A percentile compares a stretch with the other conserved stretches of the same genome.
These are phyloP conservation scores for Stigmatopora argus DNA, from an alignment of 2,113 vertebrate genomes.

Conservation along the genomic window DNA sequence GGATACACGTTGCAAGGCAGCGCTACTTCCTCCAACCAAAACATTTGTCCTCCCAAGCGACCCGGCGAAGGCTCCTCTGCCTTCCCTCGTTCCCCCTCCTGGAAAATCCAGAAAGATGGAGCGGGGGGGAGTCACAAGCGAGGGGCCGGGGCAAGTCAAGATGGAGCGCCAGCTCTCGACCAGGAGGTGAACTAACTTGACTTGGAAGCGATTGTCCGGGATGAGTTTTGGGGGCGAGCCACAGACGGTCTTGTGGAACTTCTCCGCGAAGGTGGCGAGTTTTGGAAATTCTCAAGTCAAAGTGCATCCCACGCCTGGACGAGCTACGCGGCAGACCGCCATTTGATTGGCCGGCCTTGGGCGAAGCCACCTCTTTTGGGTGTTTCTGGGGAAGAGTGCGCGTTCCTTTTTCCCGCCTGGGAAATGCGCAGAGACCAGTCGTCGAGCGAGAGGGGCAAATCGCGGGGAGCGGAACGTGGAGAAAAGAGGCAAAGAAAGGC, in stretches of 20 bases:
- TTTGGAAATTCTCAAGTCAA: background rate
- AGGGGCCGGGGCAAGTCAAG: background rate
- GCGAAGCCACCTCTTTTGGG: constrained; percentile 4
- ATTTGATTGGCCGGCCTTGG: background rate
- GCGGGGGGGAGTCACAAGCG: background rate
- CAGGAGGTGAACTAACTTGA: background rate
- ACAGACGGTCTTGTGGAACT: too few species aligned
- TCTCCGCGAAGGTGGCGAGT: background rate
- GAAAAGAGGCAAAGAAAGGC: constrained; percentile 65
- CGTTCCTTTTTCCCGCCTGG: constrained; percentile 40
- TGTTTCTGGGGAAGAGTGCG: too few species aligned
- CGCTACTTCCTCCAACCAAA: background rate
- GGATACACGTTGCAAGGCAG: constrained; percentile 2
- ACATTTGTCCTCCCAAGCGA: background rate
- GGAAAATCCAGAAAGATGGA: background rate
- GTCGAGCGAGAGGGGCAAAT: constrained; percentile 60
- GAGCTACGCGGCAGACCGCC: background rate
- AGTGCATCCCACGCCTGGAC: background rate
- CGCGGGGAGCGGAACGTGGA: constrained; percentile 56
- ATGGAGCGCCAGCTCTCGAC: constrained; percentile 41
- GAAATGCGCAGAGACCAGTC: constrained; percentile 58
- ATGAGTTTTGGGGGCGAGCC: too few species aligned
- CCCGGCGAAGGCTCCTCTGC: constrained; percentile 39
- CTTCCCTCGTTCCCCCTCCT: constrained; percentile 27
- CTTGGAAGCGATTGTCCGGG: too few species aligned